phyloP scores from a whole-genome alignment of 2,888 invertebrate species.

The Epiblema foenella region DNA sequence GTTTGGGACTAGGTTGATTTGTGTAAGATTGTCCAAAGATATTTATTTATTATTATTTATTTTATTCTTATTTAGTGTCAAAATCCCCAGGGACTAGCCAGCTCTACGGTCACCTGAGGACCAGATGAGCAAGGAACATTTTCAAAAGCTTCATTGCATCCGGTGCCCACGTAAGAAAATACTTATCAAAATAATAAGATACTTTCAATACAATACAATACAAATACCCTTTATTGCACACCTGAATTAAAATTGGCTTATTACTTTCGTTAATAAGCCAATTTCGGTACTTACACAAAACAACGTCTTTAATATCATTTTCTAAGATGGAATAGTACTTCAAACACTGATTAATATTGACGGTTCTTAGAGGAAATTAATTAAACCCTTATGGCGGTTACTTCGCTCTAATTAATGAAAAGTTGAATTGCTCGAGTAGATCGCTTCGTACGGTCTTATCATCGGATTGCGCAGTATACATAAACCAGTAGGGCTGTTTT shows the following conservation, averaged over 20 bases:
- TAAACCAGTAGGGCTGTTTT: background rate
- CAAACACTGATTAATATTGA: slow-evolving; percentile 29
- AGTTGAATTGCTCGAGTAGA: slow-evolving; percentile 21
- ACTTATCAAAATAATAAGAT: background rate
- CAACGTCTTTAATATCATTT: slow-evolving; percentile 34
- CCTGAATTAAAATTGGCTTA: too few relatives aligned
- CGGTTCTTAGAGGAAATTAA: slow-evolving; percentile 31
- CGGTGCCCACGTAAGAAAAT: too few relatives aligned
- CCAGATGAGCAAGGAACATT: too few relatives aligned
- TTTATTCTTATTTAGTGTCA: too few relatives aligned
- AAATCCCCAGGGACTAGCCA: too few relatives aligned
- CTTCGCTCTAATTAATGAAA: slow-evolving; percentile 40
- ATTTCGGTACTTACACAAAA: slow-evolving; percentile 18
- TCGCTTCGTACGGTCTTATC: slow-evolving; percentile 20
- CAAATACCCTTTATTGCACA: too few relatives aligned
- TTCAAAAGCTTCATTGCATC: too few relatives aligned
- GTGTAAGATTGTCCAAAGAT: too few relatives aligned
- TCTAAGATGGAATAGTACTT: slow-evolving; percentile 14
- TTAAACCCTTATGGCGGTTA: slow-evolving; percentile 33
- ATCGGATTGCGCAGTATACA: slow-evolving; percentile 5
- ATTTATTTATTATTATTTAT: too few relatives aligned
- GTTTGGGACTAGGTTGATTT: too few relatives aligned
- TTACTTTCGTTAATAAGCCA: background rate
- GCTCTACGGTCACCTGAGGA: too few relatives aligned
- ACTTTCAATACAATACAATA: too few relatives aligned